These are phyloP conservation scores for Latrodectus geometricus DNA, from an alignment of 1,140 invertebrate genomes.

Conservation along the genomic window DNA sequence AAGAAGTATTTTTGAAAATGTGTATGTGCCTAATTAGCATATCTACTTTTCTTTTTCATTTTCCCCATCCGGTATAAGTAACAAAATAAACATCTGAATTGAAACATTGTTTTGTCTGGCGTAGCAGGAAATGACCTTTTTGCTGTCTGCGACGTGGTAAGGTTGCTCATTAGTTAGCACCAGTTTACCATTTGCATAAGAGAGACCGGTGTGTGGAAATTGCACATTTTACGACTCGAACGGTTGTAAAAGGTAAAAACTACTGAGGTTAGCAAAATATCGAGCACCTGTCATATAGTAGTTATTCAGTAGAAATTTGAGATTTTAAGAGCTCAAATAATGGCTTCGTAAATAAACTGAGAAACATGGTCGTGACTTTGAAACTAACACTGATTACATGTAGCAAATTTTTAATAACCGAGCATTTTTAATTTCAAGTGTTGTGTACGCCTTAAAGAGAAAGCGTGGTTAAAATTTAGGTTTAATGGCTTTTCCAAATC, in stretches of 20 bases:
- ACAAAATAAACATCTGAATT: slow-evolving; percentile 30
- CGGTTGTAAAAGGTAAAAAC: slow-evolving; percentile 43
- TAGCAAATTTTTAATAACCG: too few relatives aligned
- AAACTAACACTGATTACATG: not conserved
- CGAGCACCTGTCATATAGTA: slow-evolving; percentile 32
- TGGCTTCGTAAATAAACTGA: not conserved
- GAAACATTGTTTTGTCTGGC: slow-evolving; percentile 21
- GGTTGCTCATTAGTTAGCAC: slow-evolving; percentile 6
- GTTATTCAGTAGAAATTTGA: not conserved
- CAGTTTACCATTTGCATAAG: slow-evolving; percentile 25
- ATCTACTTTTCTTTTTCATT: not conserved
- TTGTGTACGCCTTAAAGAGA: too few relatives aligned
- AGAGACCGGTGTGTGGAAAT: slow-evolving; percentile 21
- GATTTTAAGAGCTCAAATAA: not conserved
- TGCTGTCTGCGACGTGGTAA: slow-evolving; percentile 30
- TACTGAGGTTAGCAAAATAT: slow-evolving; percentile 13
- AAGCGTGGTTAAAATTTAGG: too few relatives aligned
- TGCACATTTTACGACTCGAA: slow-evolving; percentile 28
- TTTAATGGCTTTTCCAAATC: too few relatives aligned
- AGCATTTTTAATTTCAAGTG: too few relatives aligned
- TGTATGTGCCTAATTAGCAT: slow-evolving; percentile 4
- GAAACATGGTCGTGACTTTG: not conserved
- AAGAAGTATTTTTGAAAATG: too few relatives aligned
- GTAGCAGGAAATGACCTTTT: slow-evolving; percentile 46
- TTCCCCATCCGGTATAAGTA: slow-evolving; percentile 3